phyloP scores from a whole-genome alignment of 53 echinoderm and acorn worm genomes.

The Mesocentrotus franciscanus region DNA sequence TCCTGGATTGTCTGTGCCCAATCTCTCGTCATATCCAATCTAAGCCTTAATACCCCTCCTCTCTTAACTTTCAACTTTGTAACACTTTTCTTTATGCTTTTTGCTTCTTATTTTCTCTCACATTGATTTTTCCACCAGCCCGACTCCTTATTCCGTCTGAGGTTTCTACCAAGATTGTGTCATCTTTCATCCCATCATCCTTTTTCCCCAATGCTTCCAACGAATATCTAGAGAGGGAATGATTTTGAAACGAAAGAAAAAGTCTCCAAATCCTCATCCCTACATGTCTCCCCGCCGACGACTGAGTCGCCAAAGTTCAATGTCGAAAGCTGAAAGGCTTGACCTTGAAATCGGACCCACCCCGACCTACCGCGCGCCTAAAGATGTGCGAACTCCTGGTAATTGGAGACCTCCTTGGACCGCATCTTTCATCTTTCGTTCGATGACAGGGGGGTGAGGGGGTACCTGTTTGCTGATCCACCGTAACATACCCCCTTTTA shows the following conservation, averaged over 20 bases:
- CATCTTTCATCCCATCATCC: slow-evolving; percentile 2
- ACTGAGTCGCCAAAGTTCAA: slow-evolving; percentile 33
- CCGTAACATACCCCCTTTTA: slow-evolving; percentile 38
- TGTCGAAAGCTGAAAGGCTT: slow-evolving; percentile 56
- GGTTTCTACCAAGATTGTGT: slow-evolving; percentile 26
- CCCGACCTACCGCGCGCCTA: slow-evolving; percentile 21
- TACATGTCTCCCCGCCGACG: slow-evolving; percentile 1
- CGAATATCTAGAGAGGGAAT: not conserved
- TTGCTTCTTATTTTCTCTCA: not conserved
- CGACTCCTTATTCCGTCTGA: not conserved
- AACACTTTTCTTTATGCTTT: not conserved
- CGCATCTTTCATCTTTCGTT: slow-evolving; percentile 40
- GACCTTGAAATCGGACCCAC: slow-evolving; percentile 48
- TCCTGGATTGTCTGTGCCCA: not conserved
- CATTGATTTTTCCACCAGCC: not conserved
- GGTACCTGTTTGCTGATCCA: slow-evolving; percentile 9
- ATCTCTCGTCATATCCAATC: not conserved
- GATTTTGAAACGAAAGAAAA: slow-evolving; percentile 16
- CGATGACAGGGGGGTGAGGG: slow-evolving; percentile 31
- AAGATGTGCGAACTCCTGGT: slow-evolving; percentile 26
- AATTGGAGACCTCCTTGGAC: slow-evolving; percentile 23
- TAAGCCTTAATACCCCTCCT: not conserved
- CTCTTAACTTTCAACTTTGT: not conserved
- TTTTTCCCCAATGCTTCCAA: not conserved
- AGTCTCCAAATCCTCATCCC: not conserved